These are phyloP conservation scores for Salpingus planirostris DNA, from an alignment of 2,888 invertebrate genomes.

Conservation along the genomic window DNA sequence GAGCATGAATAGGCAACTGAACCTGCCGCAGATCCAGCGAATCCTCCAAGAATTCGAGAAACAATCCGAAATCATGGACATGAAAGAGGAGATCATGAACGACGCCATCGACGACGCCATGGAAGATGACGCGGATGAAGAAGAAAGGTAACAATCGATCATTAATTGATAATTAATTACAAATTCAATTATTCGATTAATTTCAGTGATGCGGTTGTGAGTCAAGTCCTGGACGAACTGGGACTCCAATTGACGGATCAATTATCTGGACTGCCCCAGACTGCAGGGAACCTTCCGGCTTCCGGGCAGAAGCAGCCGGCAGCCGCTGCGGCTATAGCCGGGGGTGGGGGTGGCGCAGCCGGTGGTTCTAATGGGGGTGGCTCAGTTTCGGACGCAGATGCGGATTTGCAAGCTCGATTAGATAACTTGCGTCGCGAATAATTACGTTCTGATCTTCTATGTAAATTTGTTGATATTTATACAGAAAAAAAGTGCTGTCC, in stretches of 20 bases:
- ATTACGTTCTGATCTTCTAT: too few species aligned
- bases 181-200: too few species aligned
- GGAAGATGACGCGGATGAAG: slow-evolving; percentile 97
- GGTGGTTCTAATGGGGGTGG: slow-evolving; percentile 41
- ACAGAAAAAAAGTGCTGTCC: too few species aligned
- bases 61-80: slow-evolving; percentile 99
- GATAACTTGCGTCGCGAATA: slow-evolving; percentile 89
- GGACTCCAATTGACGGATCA: slow-evolving; percentile 92
- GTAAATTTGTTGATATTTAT: too few species aligned
- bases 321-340: slow-evolving; percentile 44
- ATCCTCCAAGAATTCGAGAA: slow-evolving; percentile 98
- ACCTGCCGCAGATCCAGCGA: slow-evolving; percentile 97
- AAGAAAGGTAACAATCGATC: slow-evolving; percentile 65
- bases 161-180: too few species aligned
- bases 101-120: slow-evolving; percentile 99
- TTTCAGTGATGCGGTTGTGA: slow-evolving; percentile 83
- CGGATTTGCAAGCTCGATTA: slow-evolving; percentile 91
- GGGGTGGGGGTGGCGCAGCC: slow-evolving; percentile 33
- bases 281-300: slow-evolving; percentile 49
- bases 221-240: slow-evolving; percentile 94
- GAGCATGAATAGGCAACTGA: slow-evolving; percentile 94
- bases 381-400: slow-evolving; percentile 75
- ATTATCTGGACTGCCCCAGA: slow-evolving; percentile 76
- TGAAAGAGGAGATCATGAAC: slow-evolving; percentile 99
- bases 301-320: slow-evolving; percentile 55